A percentile compares a stretch with the other conserved stretches of the same genome.
Conservation (phyloP, 2,888 invertebrate species). For the Halocaridina rubra region DNA sequence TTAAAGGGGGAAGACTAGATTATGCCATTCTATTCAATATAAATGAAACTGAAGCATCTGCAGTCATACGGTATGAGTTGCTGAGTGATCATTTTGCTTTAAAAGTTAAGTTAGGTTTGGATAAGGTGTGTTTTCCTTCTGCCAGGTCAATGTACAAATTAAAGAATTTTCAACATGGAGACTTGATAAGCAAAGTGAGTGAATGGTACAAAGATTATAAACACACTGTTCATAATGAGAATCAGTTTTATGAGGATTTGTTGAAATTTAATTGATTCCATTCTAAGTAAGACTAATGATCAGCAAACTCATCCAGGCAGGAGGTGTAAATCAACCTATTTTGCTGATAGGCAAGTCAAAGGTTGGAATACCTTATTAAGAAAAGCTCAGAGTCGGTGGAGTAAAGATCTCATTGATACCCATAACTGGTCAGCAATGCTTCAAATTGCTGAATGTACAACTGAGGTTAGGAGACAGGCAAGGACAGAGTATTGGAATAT, state of each 20-base stretch:
- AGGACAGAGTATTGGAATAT: no score
- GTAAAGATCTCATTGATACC: background rate
- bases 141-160: no score
- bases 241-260: background rate
- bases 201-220: background rate
- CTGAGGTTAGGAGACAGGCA: no score
- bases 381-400: background rate
- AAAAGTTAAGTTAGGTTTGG: background rate
- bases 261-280: background rate
- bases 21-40: background rate
- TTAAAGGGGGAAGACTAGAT: background rate
- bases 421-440: background rate
- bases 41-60: background rate
- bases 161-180: no score
- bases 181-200: background rate
- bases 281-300: no score
- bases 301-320: no score
- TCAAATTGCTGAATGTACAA: background rate
- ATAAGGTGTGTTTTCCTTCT: no score
- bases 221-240: no score
- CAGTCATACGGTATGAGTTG: background rate
- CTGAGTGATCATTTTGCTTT: background rate
- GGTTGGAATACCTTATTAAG: background rate
- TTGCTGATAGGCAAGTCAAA: background rate
- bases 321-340: background rate